Conservation (phyloP, 2,888 invertebrate species). For the Pammene fasciana region DNA sequence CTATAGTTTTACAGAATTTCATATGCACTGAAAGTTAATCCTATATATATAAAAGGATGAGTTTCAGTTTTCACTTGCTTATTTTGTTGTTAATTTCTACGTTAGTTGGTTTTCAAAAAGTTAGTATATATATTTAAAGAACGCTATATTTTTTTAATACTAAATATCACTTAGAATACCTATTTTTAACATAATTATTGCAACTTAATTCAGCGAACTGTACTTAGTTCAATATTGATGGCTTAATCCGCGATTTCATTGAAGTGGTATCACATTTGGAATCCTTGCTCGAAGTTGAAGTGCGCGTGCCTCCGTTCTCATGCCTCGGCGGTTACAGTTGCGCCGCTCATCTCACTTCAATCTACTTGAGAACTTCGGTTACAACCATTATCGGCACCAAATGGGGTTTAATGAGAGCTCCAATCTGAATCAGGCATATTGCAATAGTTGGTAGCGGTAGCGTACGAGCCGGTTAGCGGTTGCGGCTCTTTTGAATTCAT, state of each 20-base stretch:
- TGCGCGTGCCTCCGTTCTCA: slow-evolving; percentile 2
- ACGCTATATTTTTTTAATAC: too few relatives aligned
- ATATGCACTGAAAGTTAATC: too few relatives aligned
- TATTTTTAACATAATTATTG: too few relatives aligned
- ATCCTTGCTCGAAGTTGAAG: slow-evolving; percentile 7
- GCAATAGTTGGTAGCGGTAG: not conserved
- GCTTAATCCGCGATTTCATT: slow-evolving; percentile 7
- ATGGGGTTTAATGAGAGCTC: slow-evolving; percentile 19
- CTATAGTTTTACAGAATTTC: too few relatives aligned
- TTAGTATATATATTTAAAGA: too few relatives aligned
- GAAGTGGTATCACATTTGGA: slow-evolving; percentile 1
- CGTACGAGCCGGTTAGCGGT: not conserved
- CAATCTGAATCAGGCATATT: slow-evolving; percentile 6
- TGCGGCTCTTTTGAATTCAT: not conserved
- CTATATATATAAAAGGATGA: too few relatives aligned
- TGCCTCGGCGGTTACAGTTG: slow-evolving; percentile 20
- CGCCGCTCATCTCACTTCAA: slow-evolving; percentile 19
- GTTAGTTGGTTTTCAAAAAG: too few relatives aligned
- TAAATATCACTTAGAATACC: too few relatives aligned
- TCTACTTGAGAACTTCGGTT: slow-evolving; percentile 23
- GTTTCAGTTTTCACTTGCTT: too few relatives aligned
- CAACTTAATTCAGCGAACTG: not conserved
- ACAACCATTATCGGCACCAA: slow-evolving; percentile 10
- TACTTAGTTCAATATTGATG: slow-evolving; percentile 14
- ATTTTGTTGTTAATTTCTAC: too few relatives aligned